Conservation (phyloP, 2,113 vertebrate genomes). For the Paramisgurnus dabryanus region DNA sequence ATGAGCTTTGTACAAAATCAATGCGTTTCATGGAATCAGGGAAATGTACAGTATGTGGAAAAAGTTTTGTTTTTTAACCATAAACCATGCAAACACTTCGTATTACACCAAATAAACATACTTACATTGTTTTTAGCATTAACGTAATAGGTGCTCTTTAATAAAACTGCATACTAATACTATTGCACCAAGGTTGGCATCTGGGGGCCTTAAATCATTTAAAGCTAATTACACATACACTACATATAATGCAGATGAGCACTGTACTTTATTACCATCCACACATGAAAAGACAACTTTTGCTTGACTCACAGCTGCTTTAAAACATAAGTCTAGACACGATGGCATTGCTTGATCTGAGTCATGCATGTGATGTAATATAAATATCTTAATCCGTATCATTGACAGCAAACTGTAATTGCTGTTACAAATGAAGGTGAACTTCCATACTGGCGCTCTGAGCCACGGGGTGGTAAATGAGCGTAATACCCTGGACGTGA, state of each 20-base stretch:
- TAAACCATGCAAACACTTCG: no score
- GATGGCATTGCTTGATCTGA: no score
- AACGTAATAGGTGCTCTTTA: no score
- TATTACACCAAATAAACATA: no score
- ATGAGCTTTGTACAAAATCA: no score
- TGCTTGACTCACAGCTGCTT: neutral
- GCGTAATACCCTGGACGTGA: neutral
- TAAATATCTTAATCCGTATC: neutral
- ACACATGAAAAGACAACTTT: neutral
- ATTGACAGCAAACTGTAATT: conserved; percentile 9
- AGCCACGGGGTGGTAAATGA: neutral
- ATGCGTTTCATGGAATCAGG: no score
- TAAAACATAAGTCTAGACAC: neutral
- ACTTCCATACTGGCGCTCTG: conserved; percentile 3
- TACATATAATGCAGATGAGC: neutral
- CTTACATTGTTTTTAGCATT: no score
- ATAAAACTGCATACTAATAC: no score
- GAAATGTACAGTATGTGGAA: no score
- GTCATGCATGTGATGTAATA: neutral
- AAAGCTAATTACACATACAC: neutral
- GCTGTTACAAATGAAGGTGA: conserved; percentile 24
- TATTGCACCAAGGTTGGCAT: neutral
- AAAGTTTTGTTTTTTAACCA: no score
- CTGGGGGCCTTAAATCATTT: neutral
- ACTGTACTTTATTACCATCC: neutral